Evolutionary conservation across 1,140 invertebrate genomes (phyloP).

Genomic region (Ruditapes philippinarum): DNA sequence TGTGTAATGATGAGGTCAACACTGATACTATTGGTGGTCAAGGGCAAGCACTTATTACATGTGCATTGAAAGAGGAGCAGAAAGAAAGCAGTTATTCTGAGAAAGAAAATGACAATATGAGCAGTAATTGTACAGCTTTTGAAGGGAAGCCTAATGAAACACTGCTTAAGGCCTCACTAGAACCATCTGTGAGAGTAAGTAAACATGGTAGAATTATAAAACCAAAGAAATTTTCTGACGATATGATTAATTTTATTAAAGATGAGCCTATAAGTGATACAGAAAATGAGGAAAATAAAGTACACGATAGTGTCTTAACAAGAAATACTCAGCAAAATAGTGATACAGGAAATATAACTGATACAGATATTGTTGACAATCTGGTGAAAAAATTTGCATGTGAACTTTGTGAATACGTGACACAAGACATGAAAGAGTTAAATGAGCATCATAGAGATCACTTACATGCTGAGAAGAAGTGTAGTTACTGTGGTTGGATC

Average conservation of each 20-base stretch:
- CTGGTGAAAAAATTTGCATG: conserved; percentile 72
- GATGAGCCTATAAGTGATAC: conserved; percentile 31
- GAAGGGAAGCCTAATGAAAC: background rate
- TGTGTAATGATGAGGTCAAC: background rate
- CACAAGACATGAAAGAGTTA: conserved; percentile 75
- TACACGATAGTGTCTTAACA: background rate
- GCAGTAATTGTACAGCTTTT: background rate
- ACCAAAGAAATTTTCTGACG: conserved; percentile 49
- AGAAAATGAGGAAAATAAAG: conserved; percentile 38
- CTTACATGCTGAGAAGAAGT: conserved; percentile 87
- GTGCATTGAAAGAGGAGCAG: too few species aligned
- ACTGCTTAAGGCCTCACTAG: background rate
- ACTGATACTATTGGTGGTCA: background rate
- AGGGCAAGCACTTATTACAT: too few species aligned
- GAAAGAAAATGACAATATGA: conserved; percentile 62
- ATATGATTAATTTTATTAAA: conserved; percentile 60
- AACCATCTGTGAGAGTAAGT: conserved; percentile 51
- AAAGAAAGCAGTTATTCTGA: too few species aligned
- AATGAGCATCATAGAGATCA: conserved; percentile 86
- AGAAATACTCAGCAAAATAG: conserved; percentile 6
- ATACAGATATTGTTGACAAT: background rate
- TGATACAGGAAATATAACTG: conserved; percentile 45
- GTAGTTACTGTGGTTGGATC: conserved; percentile 87
- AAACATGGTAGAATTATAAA: conserved; percentile 33
- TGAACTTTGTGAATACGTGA: conserved; percentile 74